Percentiles rank a stretch among this genome's conserved stretches.
Conservation (phyloP, 2,797 vertebrate species). For the Pangasius mekongensis region DNA sequence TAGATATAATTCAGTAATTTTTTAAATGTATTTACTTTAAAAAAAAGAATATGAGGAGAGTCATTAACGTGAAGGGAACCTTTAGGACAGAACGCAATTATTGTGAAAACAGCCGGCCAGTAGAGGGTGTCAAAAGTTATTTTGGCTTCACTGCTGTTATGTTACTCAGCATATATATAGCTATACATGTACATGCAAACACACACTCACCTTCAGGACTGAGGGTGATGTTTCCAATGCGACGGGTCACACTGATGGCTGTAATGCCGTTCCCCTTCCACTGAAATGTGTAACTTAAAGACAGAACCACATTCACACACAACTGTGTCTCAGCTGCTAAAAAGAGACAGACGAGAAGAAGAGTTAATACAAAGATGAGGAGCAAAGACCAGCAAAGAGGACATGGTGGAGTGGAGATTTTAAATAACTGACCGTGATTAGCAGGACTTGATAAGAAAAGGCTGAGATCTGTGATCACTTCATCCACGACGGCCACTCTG, state of each 20-base stretch:
- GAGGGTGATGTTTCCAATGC: conserved; percentile 70
- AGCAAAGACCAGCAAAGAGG: not conserved
- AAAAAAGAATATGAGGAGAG: not conserved
- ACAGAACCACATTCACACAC: conserved; percentile 81
- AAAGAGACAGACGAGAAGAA: not conserved
- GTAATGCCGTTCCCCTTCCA: conserved; percentile 82
- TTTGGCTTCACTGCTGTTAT: not conserved
- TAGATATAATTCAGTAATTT: not conserved
- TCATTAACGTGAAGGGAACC: not conserved
- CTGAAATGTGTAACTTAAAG: conserved; percentile 82
- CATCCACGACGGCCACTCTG: conserved; percentile 72
- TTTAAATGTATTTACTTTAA: not conserved
- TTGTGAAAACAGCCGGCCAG: not conserved
- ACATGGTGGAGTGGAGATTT: not conserved
- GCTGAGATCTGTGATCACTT: conserved; percentile 60
- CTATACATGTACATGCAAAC: not conserved
- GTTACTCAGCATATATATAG: not conserved
- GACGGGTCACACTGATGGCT: conserved; percentile 73
- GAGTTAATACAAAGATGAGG: not conserved
- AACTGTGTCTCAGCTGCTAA: conserved; percentile 27
- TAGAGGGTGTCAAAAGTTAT: not conserved
- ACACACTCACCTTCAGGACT: conserved; percentile 45
- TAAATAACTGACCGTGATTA: not conserved
- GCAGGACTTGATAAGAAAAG: conserved; percentile 68
- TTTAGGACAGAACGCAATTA: not conserved